Conservation (phyloP, 2,888 invertebrate genomes). For the Apotomis capreana region DNA sequence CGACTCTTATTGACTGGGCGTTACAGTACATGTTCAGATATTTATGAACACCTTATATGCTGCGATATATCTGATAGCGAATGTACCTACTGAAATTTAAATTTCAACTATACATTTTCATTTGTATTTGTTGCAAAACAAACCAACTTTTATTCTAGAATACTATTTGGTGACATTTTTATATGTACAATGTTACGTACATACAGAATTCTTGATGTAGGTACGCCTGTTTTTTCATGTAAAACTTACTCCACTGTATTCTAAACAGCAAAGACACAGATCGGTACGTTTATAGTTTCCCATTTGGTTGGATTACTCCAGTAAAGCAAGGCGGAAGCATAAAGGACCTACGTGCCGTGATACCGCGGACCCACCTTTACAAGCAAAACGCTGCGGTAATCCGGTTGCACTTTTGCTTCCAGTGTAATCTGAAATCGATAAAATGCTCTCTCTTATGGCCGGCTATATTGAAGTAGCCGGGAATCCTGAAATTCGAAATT, state of each 20-base stretch:
- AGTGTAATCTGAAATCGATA: conserved; percentile 62
- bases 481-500: conserved; percentile 23
- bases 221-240: background rate
- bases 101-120: too few species aligned
- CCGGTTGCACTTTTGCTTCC: conserved; percentile 55
- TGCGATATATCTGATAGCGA: too few species aligned
- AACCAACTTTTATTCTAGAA: too few species aligned
- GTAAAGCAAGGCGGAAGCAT: conserved; percentile 45
- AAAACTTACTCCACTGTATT: background rate
- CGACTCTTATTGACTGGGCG: too few species aligned
- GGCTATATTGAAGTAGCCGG: conserved; percentile 34
- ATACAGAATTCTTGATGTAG: too few species aligned
- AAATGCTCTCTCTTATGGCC: conserved; percentile 46
- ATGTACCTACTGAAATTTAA: too few species aligned
- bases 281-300: conserved; percentile 47
- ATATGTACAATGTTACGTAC: too few species aligned
- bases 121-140: too few species aligned
- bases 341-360: conserved; percentile 47
- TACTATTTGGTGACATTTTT: too few species aligned
- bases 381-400: conserved; percentile 48
- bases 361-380: conserved; percentile 46
- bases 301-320: conserved; percentile 48
- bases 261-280: conserved; percentile 22
- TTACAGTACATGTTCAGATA: too few species aligned
- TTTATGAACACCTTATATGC: too few species aligned